phyloP scores from a whole-genome alignment of 2,797 vertebrate species.

The Myiotriccus ornatus region DNA sequence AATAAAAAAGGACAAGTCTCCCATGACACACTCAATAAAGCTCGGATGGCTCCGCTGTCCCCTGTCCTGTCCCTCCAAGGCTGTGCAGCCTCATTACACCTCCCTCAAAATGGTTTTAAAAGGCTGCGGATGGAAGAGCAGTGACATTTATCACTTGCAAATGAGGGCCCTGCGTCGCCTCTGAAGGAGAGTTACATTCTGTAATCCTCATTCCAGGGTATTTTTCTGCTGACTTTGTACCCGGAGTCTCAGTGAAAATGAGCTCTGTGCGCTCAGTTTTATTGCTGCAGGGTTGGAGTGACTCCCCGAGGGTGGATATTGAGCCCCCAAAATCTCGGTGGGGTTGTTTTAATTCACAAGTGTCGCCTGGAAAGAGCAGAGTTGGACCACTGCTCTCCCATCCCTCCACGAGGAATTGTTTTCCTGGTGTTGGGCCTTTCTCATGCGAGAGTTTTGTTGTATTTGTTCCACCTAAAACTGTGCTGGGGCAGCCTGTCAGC shows the following conservation, averaged over 20 bases:
- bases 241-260: not conserved
- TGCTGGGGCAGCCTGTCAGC: not conserved
- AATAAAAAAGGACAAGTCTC: not conserved
- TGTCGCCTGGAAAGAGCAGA: not conserved
- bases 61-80: not conserved
- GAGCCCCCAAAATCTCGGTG: not conserved
- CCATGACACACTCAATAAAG: not conserved
- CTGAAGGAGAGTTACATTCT: not conserved
- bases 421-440: not conserved
- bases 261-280: not conserved
- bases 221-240: not conserved
- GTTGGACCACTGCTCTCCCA: not conserved
- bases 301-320: not conserved
- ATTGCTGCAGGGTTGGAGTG: not conserved
- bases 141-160: conserved; percentile 58
- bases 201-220: not conserved
- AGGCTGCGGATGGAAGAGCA: conserved; percentile 48
- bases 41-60: not conserved
- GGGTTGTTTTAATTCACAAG: not conserved
- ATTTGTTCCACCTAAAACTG: not conserved
- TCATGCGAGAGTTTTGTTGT: not conserved
- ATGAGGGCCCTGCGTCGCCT: not conserved
- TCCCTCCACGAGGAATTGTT: not conserved
- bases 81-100: not conserved
- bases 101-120: conserved; percentile 27